Evolutionary conservation across 1,140 invertebrate genomes (phyloP), one percentile per base, ranked within the genome.

Genomic region (Scaptomyza pallida): DNA sequence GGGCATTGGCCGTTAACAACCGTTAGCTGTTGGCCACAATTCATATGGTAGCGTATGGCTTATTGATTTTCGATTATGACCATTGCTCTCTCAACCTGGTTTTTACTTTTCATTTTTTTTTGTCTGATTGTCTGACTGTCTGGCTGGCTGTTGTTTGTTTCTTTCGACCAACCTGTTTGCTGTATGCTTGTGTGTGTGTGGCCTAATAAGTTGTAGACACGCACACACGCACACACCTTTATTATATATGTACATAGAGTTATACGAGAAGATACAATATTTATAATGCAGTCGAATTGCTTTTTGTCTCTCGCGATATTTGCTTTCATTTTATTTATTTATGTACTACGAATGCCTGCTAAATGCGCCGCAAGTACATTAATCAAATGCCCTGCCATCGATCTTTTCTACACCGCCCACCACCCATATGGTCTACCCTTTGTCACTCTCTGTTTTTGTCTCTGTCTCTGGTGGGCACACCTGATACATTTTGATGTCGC

Each of bases 31-130:
- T 45, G 15, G 50, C 60, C 61, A 80, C 71, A 85, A 67, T 56
- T 75, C 64, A 62, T 72, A 86, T 74, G 9, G 26, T n/a, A n/a
- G n/a, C n/a, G n/a, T 30, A 71, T 76, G 76, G 52, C 17, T 51
- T 88, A 88, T 88, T 82, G 82, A 88, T 88, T 88, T 88, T 88
- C 82, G 83, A 88, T 88, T 88, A 88, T 88, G 78, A 57, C 43
- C 71, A 48, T 41, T 52, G 70, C 69, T 56, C 60, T 43, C 30
- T 47, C 6, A 54, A 35, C 60, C 47, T 55, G 43, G 12, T 9
- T 30, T 6, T 9, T n/a, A n/a, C n/a, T n/a, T n/a, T n/a, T n/a
- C n/a, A n/a, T 30, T 30, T 2, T 30, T 26, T 5, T 33, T 16
- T 35, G 23, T n/a, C n/a, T n/a, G n/a, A 16, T 35, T 30, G 17